Evolutionary conservation across 2,113 vertebrate genomes (phyloP).

Genomic region (Hippoglossus stenolepis): DNA sequence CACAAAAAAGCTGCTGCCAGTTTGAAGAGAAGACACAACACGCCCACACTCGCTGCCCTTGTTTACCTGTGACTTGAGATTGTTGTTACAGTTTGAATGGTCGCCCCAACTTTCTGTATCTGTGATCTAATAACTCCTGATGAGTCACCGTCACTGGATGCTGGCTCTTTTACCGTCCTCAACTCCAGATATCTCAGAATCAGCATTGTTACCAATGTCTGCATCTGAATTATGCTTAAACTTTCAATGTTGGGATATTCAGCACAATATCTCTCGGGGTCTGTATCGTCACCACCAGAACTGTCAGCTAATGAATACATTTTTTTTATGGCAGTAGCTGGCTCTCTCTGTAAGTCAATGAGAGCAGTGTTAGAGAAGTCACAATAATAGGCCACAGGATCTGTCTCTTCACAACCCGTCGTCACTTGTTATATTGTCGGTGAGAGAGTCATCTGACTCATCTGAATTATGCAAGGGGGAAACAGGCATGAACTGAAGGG

Average conservation of each 20-base stretch:
- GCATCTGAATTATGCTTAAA: too few relatives aligned
- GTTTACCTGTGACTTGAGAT: too few relatives aligned
- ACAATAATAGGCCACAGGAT: neutral
- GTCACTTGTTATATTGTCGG: neutral
- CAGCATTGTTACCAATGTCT: too few relatives aligned
- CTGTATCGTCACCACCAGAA: too few relatives aligned
- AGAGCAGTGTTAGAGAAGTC: neutral
- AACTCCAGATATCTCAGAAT: too few relatives aligned
- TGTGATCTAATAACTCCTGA: neutral
- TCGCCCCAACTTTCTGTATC: neutral
- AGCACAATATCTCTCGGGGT: too few relatives aligned
- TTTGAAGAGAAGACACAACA: too few relatives aligned
- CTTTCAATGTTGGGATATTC: too few relatives aligned
- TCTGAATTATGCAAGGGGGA: neutral
- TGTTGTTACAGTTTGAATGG: too few relatives aligned
- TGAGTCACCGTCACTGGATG: too few relatives aligned
- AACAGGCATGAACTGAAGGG: neutral
- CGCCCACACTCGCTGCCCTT: neutral
- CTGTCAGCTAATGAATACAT: neutral
- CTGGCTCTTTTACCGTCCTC: too few relatives aligned
- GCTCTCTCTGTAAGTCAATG: neutral
- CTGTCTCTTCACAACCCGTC: neutral
- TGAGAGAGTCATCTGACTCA: neutral
- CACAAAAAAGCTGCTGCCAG: neutral
- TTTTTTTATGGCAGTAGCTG: neutral